phyloP scores from a whole-genome alignment of 2,888 invertebrate species.

The Drosophila multiciliata region DNA sequence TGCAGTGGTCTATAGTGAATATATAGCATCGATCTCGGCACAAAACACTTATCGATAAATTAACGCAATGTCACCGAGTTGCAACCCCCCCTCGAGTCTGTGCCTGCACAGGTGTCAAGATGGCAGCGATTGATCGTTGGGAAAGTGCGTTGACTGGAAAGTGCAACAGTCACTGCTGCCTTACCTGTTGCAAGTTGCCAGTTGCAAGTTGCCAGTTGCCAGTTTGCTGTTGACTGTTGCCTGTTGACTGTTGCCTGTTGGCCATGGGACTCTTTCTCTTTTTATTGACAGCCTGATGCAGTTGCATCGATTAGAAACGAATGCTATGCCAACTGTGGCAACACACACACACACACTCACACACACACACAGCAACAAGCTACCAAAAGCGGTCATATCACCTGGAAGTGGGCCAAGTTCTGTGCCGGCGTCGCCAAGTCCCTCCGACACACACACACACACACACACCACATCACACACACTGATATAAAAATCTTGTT shows the following conservation, averaged over 20 bases:
- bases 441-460: slow-evolving; percentile 23
- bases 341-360: slow-evolving; percentile 2
- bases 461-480: background rate
- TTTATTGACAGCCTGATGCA: slow-evolving; percentile 51
- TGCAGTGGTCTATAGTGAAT: background rate
- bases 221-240: slow-evolving; percentile 3
- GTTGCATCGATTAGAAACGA: slow-evolving; percentile 57
- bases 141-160: slow-evolving; percentile 49
- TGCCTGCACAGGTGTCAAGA: slow-evolving; percentile 43
- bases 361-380: slow-evolving; percentile 22
- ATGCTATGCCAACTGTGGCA: slow-evolving; percentile 9
- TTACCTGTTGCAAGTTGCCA: slow-evolving; percentile 9
- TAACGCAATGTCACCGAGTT: slow-evolving; percentile 17
- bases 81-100: background rate
- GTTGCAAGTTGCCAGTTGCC: slow-evolving; percentile 10
- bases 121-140: slow-evolving; percentile 26
- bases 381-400: slow-evolving; percentile 67
- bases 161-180: slow-evolving; percentile 19
- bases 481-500: background rate
- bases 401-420: slow-evolving; percentile 72
- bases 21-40: background rate
- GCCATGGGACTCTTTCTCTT: slow-evolving; percentile 40
- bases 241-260: slow-evolving; percentile 14
- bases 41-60: slow-evolving; percentile 27
- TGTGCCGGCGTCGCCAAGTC: slow-evolving; percentile 41